phyloP scores from a whole-genome alignment of 2,113 vertebrate species.

The Rhinoderma darwinii region DNA sequence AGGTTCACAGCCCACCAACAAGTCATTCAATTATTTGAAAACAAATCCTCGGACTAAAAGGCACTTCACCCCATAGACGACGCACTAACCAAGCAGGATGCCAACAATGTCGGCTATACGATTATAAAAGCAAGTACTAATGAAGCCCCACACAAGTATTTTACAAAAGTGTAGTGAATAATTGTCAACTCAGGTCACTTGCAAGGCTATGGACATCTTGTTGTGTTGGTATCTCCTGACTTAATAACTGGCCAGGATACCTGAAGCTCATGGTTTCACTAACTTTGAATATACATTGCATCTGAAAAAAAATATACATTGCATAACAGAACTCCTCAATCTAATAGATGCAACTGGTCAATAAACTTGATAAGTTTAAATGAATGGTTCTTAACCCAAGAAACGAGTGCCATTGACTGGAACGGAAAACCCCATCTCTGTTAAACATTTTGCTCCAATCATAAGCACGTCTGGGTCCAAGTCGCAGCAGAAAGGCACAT shows the following conservation, averaged over 20 bases:
- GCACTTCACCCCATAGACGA: conserved; percentile 10
- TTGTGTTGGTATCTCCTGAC: not conserved
- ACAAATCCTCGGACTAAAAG: not conserved
- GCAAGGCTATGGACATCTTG: not conserved
- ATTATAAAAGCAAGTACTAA: not conserved
- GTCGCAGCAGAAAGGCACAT: conserved; percentile 36
- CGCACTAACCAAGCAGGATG: not conserved
- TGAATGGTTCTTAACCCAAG: no score
- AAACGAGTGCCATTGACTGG: not conserved
- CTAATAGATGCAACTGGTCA: no score
- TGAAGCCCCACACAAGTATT: no score
- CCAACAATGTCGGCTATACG: not conserved
- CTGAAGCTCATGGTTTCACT: not conserved
- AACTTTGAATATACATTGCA: not conserved
- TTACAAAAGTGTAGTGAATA: no score
- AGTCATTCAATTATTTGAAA: not conserved
- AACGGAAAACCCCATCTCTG: not conserved
- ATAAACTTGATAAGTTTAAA: no score
- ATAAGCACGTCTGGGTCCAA: not conserved
- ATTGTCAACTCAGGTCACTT: not conserved
- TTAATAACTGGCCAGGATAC: not conserved
- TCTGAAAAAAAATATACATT: no score
- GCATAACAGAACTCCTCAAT: no score
- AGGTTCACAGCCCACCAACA: not conserved
- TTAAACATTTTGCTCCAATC: no score